phyloP scores from a whole-genome alignment of 2,888 invertebrate genomes.

The Portevinia maculata region DNA sequence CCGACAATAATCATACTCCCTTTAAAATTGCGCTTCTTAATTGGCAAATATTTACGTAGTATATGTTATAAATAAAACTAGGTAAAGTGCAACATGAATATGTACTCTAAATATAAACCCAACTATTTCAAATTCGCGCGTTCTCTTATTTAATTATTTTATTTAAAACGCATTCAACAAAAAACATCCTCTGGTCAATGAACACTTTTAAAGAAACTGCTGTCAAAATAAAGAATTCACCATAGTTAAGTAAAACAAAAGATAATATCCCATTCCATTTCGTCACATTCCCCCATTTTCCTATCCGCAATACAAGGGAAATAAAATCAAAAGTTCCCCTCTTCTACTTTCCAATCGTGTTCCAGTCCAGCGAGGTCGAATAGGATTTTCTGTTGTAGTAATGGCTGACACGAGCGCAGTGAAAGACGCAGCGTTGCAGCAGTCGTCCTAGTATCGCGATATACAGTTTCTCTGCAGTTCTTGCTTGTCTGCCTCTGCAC shows the following conservation, averaged over 20 bases:
- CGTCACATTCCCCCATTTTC: constrained; percentile 31
- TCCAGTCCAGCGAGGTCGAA: constrained; percentile 71
- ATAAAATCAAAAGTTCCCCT: constrained; percentile 26
- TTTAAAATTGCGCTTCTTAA: too few relatives aligned
- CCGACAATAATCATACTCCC: too few relatives aligned
- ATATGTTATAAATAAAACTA: too few relatives aligned
- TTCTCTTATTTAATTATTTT: too few relatives aligned
- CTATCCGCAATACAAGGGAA: constrained; percentile 17
- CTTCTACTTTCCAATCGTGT: constrained; percentile 41
- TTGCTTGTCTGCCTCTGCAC: too few relatives aligned
- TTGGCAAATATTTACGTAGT: too few relatives aligned
- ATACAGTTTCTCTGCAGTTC: constrained; percentile 22
- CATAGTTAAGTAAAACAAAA: constrained; percentile 26
- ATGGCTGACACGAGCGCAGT: constrained; percentile 69
- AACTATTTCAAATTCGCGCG: too few relatives aligned
- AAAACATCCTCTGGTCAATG: neutral
- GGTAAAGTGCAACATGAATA: too few relatives aligned
- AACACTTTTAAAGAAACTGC: neutral
- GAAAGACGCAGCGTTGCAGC: constrained; percentile 46
- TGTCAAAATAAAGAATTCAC: constrained; percentile 22
- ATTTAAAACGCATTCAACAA: neutral
- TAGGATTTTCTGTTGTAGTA: constrained; percentile 72
- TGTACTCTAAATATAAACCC: too few relatives aligned
- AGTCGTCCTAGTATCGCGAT: constrained; percentile 58
- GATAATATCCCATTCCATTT: constrained; percentile 52